Base-by-base conservation (phyloP, 2,797 vertebrate genomes). In the Pangasius djambal region DNA sequence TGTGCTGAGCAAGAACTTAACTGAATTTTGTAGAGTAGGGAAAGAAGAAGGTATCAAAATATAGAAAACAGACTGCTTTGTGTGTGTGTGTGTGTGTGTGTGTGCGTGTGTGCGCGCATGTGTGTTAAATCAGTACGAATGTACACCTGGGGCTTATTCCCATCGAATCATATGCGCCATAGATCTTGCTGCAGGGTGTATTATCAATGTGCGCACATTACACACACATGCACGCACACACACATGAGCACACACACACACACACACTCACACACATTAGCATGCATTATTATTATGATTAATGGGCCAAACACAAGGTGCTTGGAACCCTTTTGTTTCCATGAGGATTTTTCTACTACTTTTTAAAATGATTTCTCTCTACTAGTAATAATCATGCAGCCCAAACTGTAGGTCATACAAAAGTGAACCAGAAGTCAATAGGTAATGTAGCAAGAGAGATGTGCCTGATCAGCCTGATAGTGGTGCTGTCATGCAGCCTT, bases 141-240 rank as follows among this genome's bases (percentile, higher is more conserved):
- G 90, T 89, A 87, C 88, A 93, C 92, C 93, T 89, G 88, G 92
- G 89, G 89, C 88, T 88, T 65, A 88, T 85, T 92, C 86, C 88
- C 91, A 91, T 91, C 87, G 78, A 93, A 93, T 90, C 88, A 88
- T 79, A 91, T 90, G 86, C 87, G 91, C 85, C 86, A 88, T 89
- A 93, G 89, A 93, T 90, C 82, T 90, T 34, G 87, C 92, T 89
- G 92, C 16, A 83, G 89, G 86, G 85, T 90, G 90, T 88, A 89
- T 88, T 87, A 90, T 61, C 85, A 89, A 90, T 90, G 89, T 88
- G 72, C 88, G 89, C 77, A 87, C 85, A 89, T 70, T 72, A 67
- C 86, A 81, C 22, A 67, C 52, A 67, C 63, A 75, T 40, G 44
- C 78, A 87, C 31, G 78, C 86, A 74, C 61, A 63, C 88, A 87